Evolutionary conservation across 2,888 invertebrate genomes (phyloP).

Genomic region (Conops quadrifasciatus): DNA sequence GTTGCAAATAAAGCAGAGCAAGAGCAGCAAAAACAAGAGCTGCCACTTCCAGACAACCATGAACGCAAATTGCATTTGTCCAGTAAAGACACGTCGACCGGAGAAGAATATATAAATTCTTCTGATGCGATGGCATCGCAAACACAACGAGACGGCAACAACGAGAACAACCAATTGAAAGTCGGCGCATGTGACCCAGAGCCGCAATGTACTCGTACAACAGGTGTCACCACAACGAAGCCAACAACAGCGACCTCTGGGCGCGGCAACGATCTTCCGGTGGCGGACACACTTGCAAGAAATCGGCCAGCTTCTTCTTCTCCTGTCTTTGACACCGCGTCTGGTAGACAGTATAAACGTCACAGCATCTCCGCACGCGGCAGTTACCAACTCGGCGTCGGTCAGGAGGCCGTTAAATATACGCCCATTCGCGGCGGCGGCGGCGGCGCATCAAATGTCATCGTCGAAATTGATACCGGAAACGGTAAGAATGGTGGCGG

Average conservation of each 20-base stretch:
- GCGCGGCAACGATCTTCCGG: not conserved
- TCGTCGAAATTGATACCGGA: slow-evolving; percentile 44
- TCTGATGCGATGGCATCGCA: slow-evolving; percentile 5
- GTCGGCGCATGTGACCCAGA: not conserved
- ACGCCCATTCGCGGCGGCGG: slow-evolving; percentile 43
- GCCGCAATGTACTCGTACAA: slow-evolving; percentile 32
- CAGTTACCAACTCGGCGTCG: not conserved
- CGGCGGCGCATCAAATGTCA: slow-evolving; percentile 34
- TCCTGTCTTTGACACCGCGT: not conserved
- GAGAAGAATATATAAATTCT: slow-evolving; percentile 37
- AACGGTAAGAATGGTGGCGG: slow-evolving; percentile 48
- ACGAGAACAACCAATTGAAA: not conserved
- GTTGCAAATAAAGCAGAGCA: slow-evolving; percentile 20
- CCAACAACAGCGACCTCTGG: slow-evolving; percentile 24
- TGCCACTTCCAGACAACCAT: slow-evolving; percentile 13
- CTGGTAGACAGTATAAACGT: slow-evolving; percentile 42
- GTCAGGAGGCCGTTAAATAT: slow-evolving; percentile 25
- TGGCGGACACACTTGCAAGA: not conserved
- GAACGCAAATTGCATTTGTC: slow-evolving; percentile 24
- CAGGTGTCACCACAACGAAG: slow-evolving; percentile 31
- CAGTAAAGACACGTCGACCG: slow-evolving; percentile 18
- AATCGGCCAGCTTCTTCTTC: not conserved
- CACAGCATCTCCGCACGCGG: slow-evolving; percentile 50
- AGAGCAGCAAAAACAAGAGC: slow-evolving; percentile 38
- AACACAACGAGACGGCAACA: slow-evolving; percentile 8